Conservation (phyloP, 1,140 invertebrate genomes). For the Agraylea sexmaculata region DNA sequence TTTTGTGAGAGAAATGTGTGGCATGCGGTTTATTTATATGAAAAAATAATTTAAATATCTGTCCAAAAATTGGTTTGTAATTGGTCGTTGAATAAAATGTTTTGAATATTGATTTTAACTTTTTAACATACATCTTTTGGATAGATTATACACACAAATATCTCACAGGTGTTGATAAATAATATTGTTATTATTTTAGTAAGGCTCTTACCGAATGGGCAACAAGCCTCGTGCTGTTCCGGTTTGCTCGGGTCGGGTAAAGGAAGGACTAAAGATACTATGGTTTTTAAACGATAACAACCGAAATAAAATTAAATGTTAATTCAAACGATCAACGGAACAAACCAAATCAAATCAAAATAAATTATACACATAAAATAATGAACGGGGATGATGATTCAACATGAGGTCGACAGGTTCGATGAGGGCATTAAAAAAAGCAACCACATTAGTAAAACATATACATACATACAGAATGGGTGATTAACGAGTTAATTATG, state of each 20-base stretch:
- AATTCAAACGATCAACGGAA: background rate
- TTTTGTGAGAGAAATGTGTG: too few species aligned
- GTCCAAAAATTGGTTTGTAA: too few species aligned
- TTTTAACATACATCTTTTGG: too few species aligned
- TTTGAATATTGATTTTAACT: too few species aligned
- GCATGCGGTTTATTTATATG: too few species aligned
- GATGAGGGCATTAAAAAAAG: too few species aligned
- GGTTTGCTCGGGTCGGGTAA: conserved; percentile 72
- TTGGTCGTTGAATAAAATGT: too few species aligned
- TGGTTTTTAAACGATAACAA: conserved; percentile 24
- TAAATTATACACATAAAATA: background rate
- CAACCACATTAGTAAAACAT: too few species aligned
- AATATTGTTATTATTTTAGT: background rate
- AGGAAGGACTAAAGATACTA: conserved; percentile 63
- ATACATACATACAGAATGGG: too few species aligned
- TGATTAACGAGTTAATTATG: too few species aligned
- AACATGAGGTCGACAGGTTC: too few species aligned
- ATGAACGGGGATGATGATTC: conserved; percentile 15
- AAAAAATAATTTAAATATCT: too few species aligned
- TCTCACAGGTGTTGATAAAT: conserved; percentile 1
- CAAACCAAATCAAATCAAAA: background rate
- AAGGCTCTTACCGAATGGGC: conserved; percentile 58
- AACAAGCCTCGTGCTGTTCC: conserved; percentile 78
- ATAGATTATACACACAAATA: conserved; percentile 1
- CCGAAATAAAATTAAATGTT: background rate